phyloP scores from a whole-genome alignment of 2,113 vertebrate genomes.

The Callochromis pleurospilus region DNA sequence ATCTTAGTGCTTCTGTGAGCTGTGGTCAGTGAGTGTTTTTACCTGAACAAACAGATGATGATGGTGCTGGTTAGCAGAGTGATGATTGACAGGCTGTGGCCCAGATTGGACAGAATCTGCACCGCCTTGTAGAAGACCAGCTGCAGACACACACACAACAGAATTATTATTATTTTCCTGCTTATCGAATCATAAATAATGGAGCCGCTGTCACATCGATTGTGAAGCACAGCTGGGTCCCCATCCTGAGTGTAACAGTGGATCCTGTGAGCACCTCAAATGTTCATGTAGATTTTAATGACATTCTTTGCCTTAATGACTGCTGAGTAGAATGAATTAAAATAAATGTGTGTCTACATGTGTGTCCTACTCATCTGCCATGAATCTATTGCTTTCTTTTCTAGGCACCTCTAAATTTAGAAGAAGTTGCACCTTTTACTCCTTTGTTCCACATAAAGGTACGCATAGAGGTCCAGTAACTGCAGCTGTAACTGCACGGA shows the following conservation, averaged over 20 bases:
- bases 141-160: constrained; percentile 30
- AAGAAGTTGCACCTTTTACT: not conserved
- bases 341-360: not conserved
- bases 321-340: accelerated
- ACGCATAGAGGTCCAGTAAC: not conserved
- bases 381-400: accelerated
- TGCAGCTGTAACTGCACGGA: not conserved
- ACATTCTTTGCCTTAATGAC: not conserved
- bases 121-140: constrained; percentile 87
- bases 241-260: not conserved
- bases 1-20: not conserved
- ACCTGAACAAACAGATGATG: constrained; percentile 92
- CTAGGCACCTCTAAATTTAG: not conserved
- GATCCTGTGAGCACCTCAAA: not conserved
- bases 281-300: not conserved
- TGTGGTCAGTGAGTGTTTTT: constrained; percentile 26
- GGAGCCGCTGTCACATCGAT: not conserved
- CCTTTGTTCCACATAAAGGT: not conserved
- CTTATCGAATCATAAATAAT: not conserved
- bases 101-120: constrained; percentile 87
- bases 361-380: not conserved
- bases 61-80: constrained; percentile 87
- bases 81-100: constrained; percentile 91
- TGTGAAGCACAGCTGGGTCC: not conserved
- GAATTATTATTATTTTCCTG: not conserved